Percentiles rank a stretch among this genome's conserved stretches.
These are phyloP conservation scores for Xanthia togata DNA, from an alignment of 2,888 invertebrate species.

Conservation along the genomic window DNA sequence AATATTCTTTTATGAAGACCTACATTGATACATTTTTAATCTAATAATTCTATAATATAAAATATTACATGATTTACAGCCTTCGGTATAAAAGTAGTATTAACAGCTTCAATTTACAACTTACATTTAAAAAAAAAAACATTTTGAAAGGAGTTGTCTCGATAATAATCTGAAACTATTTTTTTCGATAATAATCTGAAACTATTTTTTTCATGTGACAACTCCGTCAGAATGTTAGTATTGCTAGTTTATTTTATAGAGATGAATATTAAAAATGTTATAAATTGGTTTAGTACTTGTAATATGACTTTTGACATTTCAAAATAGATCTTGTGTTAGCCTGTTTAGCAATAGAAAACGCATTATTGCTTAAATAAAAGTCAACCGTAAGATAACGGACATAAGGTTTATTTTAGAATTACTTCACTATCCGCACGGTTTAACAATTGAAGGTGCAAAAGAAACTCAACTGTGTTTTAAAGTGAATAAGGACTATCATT, in stretches of 20 bases:
- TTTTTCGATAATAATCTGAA: neutral
- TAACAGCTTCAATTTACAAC: neutral
- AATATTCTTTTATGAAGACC: neutral
- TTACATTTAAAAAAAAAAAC: neutral
- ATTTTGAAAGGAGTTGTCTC: neutral
- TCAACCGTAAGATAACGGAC: neutral
- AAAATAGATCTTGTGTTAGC: neutral
- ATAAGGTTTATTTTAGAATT: neutral
- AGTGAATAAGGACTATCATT: neutral
- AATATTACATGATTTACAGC: conserved; percentile 25
- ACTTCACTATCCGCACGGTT: too few species aligned
- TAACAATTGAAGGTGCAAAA: neutral
- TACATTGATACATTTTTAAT: conserved; percentile 16
- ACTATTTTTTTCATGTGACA: conserved; percentile 16
- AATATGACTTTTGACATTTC: neutral
- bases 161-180: too few species aligned
- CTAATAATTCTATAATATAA: conserved; percentile 6
- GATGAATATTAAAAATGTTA: neutral
- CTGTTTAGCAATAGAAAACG: conserved; percentile 1
- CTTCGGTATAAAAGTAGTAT: neutral
- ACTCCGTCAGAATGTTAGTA: conserved; percentile 11
- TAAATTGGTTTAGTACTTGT: neutral
- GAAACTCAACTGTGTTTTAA: conserved; percentile 12
- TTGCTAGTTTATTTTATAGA: neutral
- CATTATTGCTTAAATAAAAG: conserved; percentile 10